Evolutionary conservation across 2,888 invertebrate species (phyloP), one percentile per base, ranked within the genome.

Genomic region (Pheosia gnoma): DNA sequence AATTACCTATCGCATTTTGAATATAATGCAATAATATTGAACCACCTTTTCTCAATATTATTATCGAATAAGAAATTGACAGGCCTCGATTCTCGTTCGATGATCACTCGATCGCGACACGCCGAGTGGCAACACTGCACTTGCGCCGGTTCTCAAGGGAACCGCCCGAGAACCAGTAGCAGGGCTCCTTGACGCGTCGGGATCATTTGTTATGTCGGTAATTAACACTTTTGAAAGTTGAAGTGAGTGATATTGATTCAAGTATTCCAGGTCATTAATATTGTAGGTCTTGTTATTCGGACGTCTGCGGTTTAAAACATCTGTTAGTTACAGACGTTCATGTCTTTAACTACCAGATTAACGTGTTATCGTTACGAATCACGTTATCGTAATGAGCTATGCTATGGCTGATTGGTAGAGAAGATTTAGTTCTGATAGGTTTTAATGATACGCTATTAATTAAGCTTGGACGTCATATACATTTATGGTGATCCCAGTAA

Each of bases 21-120:
- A 25, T 25, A 25, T 25, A 47, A 47, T 47, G 5, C 47, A 6
- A 47, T 47, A 47, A n/a, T 47, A 47, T 11, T 11, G 11, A 47
- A 47, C n/a, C 11, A 11, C n/a, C 47, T 47, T 47, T 47, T 47
- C 47, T 47, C 47, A 4, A 47, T 47, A n/a, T 47, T 47, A 47
- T 54, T 38, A 54, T 54, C 11, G 64, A 60, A 56, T 59, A 64
- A 52, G 62, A 63, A 69, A 71, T 66, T 70, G 74, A 70, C 70
- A 63, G 61, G 57, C 49, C 38, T 52, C 60, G 37, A 43, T 49
- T 71, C 73, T 52, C 2, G 73, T 71, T 65, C 58, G 36, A 61
- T 58, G 69, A 74, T 74, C 74, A 56, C 47, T 70, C 52, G 59
- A 74, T 74, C 72, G 63, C 51, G 43, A 56, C 52, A 25, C 25